Percentiles rank a stretch among this genome's conserved stretches.
Conservation (phyloP, 2,888 invertebrate species). For the Syrista parreyssii region DNA sequence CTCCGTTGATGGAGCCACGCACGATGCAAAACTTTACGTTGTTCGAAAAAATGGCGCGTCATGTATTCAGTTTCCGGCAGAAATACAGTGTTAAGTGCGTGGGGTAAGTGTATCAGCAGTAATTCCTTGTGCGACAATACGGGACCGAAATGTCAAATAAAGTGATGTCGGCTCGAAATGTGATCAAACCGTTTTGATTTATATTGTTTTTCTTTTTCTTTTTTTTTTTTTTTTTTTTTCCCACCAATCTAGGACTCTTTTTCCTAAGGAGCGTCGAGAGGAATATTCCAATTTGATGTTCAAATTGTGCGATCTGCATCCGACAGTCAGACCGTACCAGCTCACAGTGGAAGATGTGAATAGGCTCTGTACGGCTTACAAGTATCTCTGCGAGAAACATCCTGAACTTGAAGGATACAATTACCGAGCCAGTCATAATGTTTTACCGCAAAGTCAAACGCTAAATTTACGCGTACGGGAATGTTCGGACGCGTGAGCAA, state of each 20-base stretch:
- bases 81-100: slow-evolving; percentile 81
- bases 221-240: slow-evolving; percentile 23
- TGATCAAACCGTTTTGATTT: neutral
- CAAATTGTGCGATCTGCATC: slow-evolving; percentile 78
- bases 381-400: slow-evolving; percentile 75
- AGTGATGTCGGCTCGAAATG: too few species aligned
- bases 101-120: slow-evolving; percentile 61
- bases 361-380: slow-evolving; percentile 82
- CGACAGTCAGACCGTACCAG: slow-evolving; percentile 76
- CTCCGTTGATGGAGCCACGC: slow-evolving; percentile 81
- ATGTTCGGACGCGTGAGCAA: neutral
- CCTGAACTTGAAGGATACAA: slow-evolving; percentile 77
- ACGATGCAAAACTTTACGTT: slow-evolving; percentile 83
- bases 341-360: slow-evolving; percentile 83
- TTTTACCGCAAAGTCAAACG: slow-evolving; percentile 29
- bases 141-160: too few species aligned
- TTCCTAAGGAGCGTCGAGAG: slow-evolving; percentile 77
- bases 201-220: slow-evolving; percentile 22
- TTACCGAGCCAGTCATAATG: slow-evolving; percentile 70
- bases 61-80: slow-evolving; percentile 88
- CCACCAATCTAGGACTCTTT: slow-evolving; percentile 70
- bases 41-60: slow-evolving; percentile 89
- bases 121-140: neutral
- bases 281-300: slow-evolving; percentile 78
- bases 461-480: slow-evolving; percentile 1